A percentile compares a stretch with the other conserved stretches of the same genome.
phyloP scores from a whole-genome alignment of 2,888 invertebrate genomes.

The Empis livida region DNA sequence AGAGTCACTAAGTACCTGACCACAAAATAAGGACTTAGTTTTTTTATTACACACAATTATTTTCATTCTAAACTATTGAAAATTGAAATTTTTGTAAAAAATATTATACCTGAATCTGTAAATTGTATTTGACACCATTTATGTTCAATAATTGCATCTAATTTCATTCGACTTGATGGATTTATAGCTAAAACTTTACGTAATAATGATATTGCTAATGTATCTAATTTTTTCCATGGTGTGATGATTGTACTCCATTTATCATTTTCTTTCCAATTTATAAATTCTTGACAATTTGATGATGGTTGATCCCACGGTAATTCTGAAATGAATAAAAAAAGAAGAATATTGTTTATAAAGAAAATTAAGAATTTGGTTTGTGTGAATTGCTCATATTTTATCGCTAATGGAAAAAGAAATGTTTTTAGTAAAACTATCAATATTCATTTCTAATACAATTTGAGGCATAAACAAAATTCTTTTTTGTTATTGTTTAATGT shows the following conservation, averaged over 20 bases:
- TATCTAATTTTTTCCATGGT: constrained; percentile 74
- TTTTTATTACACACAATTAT: not conserved
- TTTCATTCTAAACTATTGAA: not conserved
- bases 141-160: constrained; percentile 58
- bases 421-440: no score
- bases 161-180: constrained; percentile 50
- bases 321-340: constrained; percentile 44
- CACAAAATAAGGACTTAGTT: constrained; percentile 26
- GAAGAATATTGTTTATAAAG: no score
- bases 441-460: no score
- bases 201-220: constrained; percentile 58
- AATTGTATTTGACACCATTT: constrained; percentile 52
- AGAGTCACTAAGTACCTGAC: constrained; percentile 84
- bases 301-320: constrained; percentile 89
- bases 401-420: no score
- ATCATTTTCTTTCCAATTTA: constrained; percentile 56
- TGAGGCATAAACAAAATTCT: no score
- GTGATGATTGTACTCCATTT: constrained; percentile 48
- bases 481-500: no score
- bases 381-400: no score
- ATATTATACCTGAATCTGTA: constrained; percentile 34
- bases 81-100: not conserved
- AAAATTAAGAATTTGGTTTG: no score
- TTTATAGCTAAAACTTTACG: constrained; percentile 59
- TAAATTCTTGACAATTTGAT: constrained; percentile 54